A percentile compares a stretch with the other conserved stretches of the same genome.
phyloP scores from a whole-genome alignment of 1,140 invertebrate species.

The Hylaeus anthracinus region DNA sequence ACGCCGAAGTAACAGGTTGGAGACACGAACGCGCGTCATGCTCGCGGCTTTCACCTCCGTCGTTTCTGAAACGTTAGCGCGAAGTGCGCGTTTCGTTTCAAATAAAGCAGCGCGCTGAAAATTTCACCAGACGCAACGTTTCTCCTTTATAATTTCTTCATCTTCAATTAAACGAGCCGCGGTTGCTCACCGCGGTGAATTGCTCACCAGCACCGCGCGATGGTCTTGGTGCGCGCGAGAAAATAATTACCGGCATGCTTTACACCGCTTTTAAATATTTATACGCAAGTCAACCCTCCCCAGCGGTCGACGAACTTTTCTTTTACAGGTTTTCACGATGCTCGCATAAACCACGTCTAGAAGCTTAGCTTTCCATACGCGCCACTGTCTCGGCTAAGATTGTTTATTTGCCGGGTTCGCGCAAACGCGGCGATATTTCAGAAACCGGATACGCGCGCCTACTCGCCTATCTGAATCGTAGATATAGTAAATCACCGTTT shows the following conservation, averaged over 20 bases:
- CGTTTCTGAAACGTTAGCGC: not conserved
- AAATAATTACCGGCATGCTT: conserved; percentile 1
- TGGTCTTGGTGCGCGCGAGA: not conserved
- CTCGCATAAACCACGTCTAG: not conserved
- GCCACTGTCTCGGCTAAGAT: conserved; percentile 14
- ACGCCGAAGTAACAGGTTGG: conserved; percentile 30
- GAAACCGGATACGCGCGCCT: not conserved
- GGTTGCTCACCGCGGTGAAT: not conserved
- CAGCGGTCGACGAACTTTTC: conserved; percentile 11
- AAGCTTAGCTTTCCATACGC: not conserved
- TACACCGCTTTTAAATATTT: conserved; percentile 33
- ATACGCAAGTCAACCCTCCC: conserved; percentile 1
- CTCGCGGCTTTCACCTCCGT: conserved; percentile 49
- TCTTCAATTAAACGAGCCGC: not conserved
- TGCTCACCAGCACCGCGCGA: no score
- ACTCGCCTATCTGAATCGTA: conserved; percentile 14
- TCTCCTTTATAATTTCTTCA: not conserved
- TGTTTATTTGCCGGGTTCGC: conserved; percentile 15
- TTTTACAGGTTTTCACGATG: conserved; percentile 19
- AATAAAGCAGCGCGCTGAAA: not conserved
- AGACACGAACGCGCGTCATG: conserved; percentile 35
- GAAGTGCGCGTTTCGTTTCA: conserved; percentile 2
- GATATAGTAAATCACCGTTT: not conserved
- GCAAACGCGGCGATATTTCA: no score
- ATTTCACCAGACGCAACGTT: not conserved